Conservation (phyloP, 1,140 invertebrate species). For the Macrobrachium rosenbergii region DNA sequence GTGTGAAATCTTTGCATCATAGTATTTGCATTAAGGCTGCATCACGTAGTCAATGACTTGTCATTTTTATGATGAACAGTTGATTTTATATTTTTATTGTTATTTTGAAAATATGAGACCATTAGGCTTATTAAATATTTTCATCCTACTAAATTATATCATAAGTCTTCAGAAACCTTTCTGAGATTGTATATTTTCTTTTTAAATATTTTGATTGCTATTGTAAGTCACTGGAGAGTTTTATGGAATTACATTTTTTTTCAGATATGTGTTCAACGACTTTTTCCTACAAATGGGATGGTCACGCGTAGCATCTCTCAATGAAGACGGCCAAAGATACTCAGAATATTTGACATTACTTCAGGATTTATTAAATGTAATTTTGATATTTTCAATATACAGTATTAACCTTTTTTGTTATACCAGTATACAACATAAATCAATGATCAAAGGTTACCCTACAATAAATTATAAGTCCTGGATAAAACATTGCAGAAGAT, state of each 20-base stretch:
- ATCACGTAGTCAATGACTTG: too few relatives aligned
- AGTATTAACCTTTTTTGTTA: too few relatives aligned
- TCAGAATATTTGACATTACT: constrained; percentile 83
- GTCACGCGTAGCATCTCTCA: constrained; percentile 80
- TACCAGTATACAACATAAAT: too few relatives aligned
- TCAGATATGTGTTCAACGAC: constrained; percentile 78
- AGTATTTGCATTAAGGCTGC: too few relatives aligned
- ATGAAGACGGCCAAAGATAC: constrained; percentile 85
- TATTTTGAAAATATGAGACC: too few relatives aligned
- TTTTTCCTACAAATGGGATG: constrained; percentile 78
- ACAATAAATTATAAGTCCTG: too few relatives aligned
- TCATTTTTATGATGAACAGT: too few relatives aligned
- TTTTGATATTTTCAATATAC: constrained; percentile 12
- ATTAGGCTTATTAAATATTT: too few relatives aligned
- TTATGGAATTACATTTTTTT: constrained; percentile 17
- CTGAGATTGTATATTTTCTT: background rate
- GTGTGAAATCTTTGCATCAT: too few relatives aligned
- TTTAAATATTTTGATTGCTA: background rate
- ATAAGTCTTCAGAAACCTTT: background rate
- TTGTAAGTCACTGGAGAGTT: background rate
- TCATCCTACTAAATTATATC: too few relatives aligned
- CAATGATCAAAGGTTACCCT: too few relatives aligned
- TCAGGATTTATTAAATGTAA: constrained; percentile 76
- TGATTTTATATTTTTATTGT: too few relatives aligned
- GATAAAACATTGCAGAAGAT: background rate